Conservation (phyloP, 35 echinoderm and acorn worm species). For the Nesometra sesokonis region DNA sequence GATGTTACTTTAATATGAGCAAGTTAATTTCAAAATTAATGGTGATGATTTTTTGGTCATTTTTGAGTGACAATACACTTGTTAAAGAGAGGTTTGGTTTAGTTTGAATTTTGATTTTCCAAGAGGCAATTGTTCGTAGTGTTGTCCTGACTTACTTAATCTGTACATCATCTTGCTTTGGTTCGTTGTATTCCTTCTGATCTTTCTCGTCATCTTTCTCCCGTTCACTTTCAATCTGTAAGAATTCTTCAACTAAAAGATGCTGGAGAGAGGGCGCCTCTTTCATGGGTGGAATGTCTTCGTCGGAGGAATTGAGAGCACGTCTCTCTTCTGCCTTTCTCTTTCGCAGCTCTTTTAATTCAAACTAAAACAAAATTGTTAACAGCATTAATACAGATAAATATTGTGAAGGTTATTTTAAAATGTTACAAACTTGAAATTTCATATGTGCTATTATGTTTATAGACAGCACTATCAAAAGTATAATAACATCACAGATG, state of each 20-base stretch:
- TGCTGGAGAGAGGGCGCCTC: conserved; percentile 93
- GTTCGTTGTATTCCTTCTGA: conserved; percentile 38
- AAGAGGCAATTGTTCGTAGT: no score
- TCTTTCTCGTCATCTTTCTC: conserved; percentile 52
- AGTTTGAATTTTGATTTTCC: no score
- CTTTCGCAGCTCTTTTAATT: conserved; percentile 72
- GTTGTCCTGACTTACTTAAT: background rate
- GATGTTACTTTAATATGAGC: no score
- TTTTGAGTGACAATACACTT: no score
- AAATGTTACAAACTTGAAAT: no score
- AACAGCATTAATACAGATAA: background rate
- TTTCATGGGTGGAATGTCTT: conserved; percentile 67
- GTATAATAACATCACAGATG: no score
- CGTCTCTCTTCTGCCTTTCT: conserved; percentile 58
- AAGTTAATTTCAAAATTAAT: no score
- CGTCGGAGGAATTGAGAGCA: conserved; percentile 25
- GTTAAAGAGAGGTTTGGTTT: no score
- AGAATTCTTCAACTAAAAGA: conserved; percentile 78
- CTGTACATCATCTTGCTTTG: conserved; percentile 19
- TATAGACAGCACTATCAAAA: no score
- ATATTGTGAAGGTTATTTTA: background rate
- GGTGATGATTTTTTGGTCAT: no score
- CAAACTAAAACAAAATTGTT: conserved; percentile 41
- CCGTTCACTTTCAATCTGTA: conserved; percentile 51
- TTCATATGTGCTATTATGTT: no score